These are phyloP conservation scores for Monoplex corrugatus DNA, from an alignment of 2,888 invertebrate genomes.

Conservation along the genomic window DNA sequence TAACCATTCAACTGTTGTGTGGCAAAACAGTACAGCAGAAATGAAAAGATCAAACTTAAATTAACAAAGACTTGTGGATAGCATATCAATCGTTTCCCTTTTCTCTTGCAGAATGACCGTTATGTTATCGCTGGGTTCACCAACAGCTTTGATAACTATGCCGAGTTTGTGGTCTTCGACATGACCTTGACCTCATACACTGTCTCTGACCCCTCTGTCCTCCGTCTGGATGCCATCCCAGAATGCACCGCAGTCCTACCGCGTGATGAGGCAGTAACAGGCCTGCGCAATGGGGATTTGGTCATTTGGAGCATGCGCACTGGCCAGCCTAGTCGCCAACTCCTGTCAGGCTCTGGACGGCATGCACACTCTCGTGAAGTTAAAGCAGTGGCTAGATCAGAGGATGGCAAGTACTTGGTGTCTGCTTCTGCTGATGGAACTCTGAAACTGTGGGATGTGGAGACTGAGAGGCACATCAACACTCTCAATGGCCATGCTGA, in stretches of 20 bases:
- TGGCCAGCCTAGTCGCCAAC: conserved; percentile 75
- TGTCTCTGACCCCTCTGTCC: conserved; percentile 76
- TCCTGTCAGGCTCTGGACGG: conserved; percentile 71
- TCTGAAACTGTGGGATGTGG: conserved; percentile 80
- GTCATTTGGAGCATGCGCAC: conserved; percentile 81
- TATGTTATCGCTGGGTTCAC: conserved; percentile 80
- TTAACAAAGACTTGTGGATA: no score
- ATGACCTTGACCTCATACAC: conserved; percentile 76
- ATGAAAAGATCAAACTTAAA: neutral
- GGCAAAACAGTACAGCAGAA: neutral
- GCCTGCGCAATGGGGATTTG: conserved; percentile 81
- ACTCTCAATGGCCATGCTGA: conserved; percentile 79
- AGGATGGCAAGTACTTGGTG: conserved; percentile 78
- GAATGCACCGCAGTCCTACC: conserved; percentile 79
- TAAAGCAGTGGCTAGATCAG: conserved; percentile 77
- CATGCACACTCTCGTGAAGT: conserved; percentile 79
- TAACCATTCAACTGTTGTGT: no score
- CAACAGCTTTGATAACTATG: conserved; percentile 79
- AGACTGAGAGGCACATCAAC: conserved; percentile 77
- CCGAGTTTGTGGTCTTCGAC: conserved; percentile 81
- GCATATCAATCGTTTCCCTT: no score
- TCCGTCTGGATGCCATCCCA: conserved; percentile 80
- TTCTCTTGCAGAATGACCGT: conserved; percentile 71
- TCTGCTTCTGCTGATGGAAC: conserved; percentile 81
- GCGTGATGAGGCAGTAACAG: conserved; percentile 81